These are phyloP conservation scores for Pachyrhynchus sulphureomaculatus DNA, from an alignment of 1,140 invertebrate species.

Conservation along the genomic window DNA sequence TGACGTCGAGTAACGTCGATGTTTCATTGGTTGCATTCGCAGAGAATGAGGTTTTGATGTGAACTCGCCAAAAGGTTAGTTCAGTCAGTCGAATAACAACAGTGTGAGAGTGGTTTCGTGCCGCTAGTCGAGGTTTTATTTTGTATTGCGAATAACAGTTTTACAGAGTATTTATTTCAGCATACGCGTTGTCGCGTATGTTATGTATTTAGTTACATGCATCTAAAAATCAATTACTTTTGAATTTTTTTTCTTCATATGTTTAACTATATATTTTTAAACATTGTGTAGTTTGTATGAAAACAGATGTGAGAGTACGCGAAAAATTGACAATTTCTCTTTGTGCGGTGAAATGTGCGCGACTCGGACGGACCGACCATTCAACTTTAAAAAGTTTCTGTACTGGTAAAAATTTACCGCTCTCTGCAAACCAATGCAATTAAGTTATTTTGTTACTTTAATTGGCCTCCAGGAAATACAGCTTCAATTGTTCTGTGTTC, in stretches of 20 bases:
- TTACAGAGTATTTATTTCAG: constrained; percentile 7
- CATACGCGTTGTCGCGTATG: background rate
- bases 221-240: background rate
- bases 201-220: background rate
- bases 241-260: background rate
- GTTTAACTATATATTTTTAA: background rate
- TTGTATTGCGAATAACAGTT: constrained; percentile 14
- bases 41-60: constrained; percentile 40
- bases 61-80: constrained; percentile 45
- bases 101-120: background rate
- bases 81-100: constrained; percentile 41
- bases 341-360: background rate
- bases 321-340: constrained; percentile 4
- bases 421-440: background rate
- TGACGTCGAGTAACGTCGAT: constrained; percentile 39
- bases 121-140: constrained; percentile 1
- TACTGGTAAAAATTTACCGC: background rate
- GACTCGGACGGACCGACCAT: background rate
- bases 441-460: background rate
- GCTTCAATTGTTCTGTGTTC: background rate
- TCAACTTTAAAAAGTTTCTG: background rate
- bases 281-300: background rate
- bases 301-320: constrained; percentile 1
- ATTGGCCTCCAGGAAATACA: constrained; percentile 3
- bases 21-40: constrained; percentile 30